These are phyloP conservation scores for Clepsis dumicolana DNA, from an alignment of 2,888 invertebrate species.

Conservation along the genomic window DNA sequence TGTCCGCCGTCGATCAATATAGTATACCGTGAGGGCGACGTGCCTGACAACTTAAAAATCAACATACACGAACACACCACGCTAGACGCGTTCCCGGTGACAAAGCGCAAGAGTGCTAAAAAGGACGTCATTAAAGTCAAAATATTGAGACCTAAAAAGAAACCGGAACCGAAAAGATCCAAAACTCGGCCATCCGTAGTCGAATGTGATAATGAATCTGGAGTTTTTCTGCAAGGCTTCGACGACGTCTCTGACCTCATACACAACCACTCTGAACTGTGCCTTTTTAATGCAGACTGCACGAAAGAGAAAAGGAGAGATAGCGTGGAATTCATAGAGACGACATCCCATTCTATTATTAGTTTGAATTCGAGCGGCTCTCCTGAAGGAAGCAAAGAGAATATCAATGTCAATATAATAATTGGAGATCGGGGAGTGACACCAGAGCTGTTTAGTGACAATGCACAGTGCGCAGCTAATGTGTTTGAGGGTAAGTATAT, in stretches of 20 bases:
- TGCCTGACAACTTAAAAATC: slow-evolving; percentile 44
- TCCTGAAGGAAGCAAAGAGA: slow-evolving; percentile 47
- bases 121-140: slow-evolving; percentile 79
- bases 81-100: slow-evolving; percentile 28
- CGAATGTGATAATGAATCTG: slow-evolving; percentile 65
- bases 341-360: slow-evolving; percentile 59
- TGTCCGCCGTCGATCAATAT: slow-evolving; percentile 64
- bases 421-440: slow-evolving; percentile 34
- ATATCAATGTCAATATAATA: slow-evolving; percentile 28
- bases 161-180: slow-evolving; percentile 47
- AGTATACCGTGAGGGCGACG: slow-evolving; percentile 47
- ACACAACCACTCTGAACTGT: slow-evolving; percentile 80
- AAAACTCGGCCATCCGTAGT: slow-evolving; percentile 49
- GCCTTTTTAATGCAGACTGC: slow-evolving; percentile 72
- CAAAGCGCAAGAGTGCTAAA: slow-evolving; percentile 60
- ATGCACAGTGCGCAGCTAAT: slow-evolving; percentile 57
- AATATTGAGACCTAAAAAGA: slow-evolving; percentile 66
- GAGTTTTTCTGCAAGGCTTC: slow-evolving; percentile 52
- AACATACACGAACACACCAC: slow-evolving; percentile 46
- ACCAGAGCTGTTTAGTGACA: slow-evolving; percentile 56
- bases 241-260: slow-evolving; percentile 71
- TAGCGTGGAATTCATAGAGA: slow-evolving; percentile 68
- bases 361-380: slow-evolving; percentile 59
- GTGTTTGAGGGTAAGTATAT: slow-evolving; percentile 49
- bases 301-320: slow-evolving; percentile 64